Evolutionary conservation across 2,888 invertebrate species (phyloP).

Genomic region (Sericinus montela): DNA sequence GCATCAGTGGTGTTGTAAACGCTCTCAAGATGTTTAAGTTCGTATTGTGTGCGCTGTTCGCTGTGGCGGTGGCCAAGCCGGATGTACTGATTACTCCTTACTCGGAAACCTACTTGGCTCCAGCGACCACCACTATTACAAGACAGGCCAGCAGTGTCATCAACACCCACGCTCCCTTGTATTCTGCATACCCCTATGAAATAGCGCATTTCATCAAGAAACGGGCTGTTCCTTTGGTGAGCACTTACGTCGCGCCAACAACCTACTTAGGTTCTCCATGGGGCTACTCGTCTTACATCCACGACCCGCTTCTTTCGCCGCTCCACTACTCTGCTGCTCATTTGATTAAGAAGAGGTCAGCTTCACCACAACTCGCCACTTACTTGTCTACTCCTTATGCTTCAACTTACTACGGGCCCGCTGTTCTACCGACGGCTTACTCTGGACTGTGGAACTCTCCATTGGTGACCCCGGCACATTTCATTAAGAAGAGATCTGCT

Average conservation of each 20-base stretch:
- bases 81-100: constrained; percentile 19
- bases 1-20: constrained; percentile 27
- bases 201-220: constrained; percentile 29
- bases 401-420: too few species aligned
- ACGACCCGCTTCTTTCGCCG: background rate
- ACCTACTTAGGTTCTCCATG: background rate
- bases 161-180: constrained; percentile 26
- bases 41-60: constrained; percentile 70
- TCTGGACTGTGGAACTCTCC: too few species aligned
- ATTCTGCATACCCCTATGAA: background rate
- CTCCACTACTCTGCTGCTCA: constrained; percentile 14
- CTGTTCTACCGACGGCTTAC: too few species aligned
- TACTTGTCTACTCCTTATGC: too few species aligned
- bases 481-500: constrained; percentile 61
- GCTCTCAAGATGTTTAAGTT: constrained; percentile 47
- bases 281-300: background rate
- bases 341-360: constrained; percentile 30
- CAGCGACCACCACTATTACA: constrained; percentile 24
- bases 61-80: constrained; percentile 59
- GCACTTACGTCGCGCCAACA: constrained; percentile 33
- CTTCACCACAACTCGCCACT: too few species aligned
- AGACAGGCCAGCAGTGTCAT: constrained; percentile 27
- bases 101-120: constrained; percentile 14
- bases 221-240: constrained; percentile 34
- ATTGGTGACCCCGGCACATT: constrained; percentile 35